Conservation (phyloP, 37 sponge, comb jelly and placozoan species). For the Spongilla lacustris region DNA sequence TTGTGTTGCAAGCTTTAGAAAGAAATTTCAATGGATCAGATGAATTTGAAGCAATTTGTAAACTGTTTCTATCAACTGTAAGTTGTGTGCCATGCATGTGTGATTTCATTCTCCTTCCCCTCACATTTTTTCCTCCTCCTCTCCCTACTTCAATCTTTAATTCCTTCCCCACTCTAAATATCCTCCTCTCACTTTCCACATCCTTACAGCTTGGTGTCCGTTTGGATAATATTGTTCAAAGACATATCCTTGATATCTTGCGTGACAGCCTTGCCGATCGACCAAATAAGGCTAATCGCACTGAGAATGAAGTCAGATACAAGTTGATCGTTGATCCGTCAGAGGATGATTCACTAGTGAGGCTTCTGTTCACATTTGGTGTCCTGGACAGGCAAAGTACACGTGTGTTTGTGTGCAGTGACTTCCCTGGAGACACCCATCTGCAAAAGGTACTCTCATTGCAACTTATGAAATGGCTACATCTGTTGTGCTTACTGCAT, state of each 20-base stretch:
- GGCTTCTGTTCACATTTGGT: constrained; percentile 58
- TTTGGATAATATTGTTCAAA: background rate
- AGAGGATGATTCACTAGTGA: constrained; percentile 67
- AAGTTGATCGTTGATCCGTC: constrained; percentile 69
- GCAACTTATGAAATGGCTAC: background rate
- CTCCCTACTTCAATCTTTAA: no score
- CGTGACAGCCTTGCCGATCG: constrained; percentile 44
- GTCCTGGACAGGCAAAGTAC: constrained; percentile 43
- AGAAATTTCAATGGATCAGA: constrained; percentile 44
- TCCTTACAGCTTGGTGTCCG: background rate
- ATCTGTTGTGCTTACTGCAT: background rate
- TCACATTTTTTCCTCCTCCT: no score
- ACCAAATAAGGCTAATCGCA: background rate
- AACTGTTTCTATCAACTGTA: constrained; percentile 9
- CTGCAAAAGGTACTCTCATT: constrained; percentile 43
- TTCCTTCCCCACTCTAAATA: no score
- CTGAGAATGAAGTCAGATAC: constrained; percentile 53
- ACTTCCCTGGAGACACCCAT: constrained; percentile 71
- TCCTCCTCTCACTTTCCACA: background rate
- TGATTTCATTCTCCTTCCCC: no score
- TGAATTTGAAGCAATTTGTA: constrained; percentile 1
- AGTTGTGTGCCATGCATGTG: background rate
- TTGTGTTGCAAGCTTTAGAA: constrained; percentile 38
- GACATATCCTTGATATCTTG: constrained; percentile 51
- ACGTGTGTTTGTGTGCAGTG: constrained; percentile 56